Percentiles rank a stretch among this genome's conserved stretches.
Conservation (phyloP, 2,113 vertebrate species). For the Catagonus wagneri region DNA sequence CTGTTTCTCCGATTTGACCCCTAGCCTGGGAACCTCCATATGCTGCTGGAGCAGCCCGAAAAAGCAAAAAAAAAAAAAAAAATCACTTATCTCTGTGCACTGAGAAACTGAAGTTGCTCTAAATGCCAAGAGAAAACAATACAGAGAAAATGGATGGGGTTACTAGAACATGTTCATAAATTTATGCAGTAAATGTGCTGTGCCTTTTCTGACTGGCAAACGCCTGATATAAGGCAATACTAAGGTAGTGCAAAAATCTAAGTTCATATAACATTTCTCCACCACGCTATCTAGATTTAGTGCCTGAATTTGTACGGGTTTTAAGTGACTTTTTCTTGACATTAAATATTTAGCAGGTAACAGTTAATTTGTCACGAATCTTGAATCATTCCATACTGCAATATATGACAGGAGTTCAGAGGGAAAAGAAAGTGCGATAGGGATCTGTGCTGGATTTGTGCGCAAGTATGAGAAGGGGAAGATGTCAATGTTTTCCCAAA, state of each 20-base stretch:
- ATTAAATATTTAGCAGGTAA: slow-evolving; percentile 82
- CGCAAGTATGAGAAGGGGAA: background rate
- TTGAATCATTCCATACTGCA: slow-evolving; percentile 51
- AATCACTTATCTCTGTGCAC: slow-evolving; percentile 63
- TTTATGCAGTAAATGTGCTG: slow-evolving; percentile 75
- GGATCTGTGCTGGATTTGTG: background rate
- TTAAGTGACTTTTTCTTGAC: slow-evolving; percentile 66
- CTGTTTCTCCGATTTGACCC: too few species aligned
- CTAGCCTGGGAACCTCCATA: too few species aligned
- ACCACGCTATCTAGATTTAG: slow-evolving; percentile 73
- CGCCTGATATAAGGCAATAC: slow-evolving; percentile 66
- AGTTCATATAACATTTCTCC: slow-evolving; percentile 73
- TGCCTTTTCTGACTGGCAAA: slow-evolving; percentile 59
- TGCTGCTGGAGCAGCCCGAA: too few species aligned
- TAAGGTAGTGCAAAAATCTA: slow-evolving; percentile 65
- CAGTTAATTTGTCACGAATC: slow-evolving; percentile 81
- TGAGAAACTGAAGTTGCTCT: slow-evolving; percentile 73
- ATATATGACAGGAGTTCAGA: background rate
- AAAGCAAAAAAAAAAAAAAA: too few species aligned
- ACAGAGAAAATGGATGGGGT: slow-evolving; percentile 75
- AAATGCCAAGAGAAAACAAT: slow-evolving; percentile 80
- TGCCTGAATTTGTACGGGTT: slow-evolving; percentile 69
- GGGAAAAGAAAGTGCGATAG: background rate
- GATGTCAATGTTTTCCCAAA: background rate
- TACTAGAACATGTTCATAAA: slow-evolving; percentile 76